Evolutionary conservation across 2,113 vertebrate genomes (phyloP), one percentile per base, ranked within the genome.

Genomic region (Diadophis punctatus): DNA sequence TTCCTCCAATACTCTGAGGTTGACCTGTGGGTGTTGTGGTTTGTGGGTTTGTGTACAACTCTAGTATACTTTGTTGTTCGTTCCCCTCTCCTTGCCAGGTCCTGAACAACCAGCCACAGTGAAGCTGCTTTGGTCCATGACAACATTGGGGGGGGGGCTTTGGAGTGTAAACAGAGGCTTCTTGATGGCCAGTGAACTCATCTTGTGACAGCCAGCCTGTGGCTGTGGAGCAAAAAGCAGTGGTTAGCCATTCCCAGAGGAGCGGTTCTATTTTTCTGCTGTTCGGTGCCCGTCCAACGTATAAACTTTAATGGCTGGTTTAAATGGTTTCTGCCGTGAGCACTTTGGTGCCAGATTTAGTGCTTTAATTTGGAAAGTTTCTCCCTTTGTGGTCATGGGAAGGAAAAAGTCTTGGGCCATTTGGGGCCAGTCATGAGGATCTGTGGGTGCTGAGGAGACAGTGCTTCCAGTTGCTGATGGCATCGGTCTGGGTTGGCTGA

Each of bases 361-460:
- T 97, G 97, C 97, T 97, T 98, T 98, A 97, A 98, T 98, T 98
- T 98, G 97, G 98, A 98, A 98, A 98, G 96, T 97, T 98, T 97
- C 95, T 92, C 96, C 95, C 95, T 96, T 97, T 98, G 97, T 97
- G 98, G 98, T 97, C 46, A 92, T 92, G 43, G 23, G 95, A 95
- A 94, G 97, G 97, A 97, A 98, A 98, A 97, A 96, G 97, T 96
- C 97, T 95, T 95, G 96, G 97, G 96, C 96, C 84, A 55, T 95
- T 97, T 86, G 80, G 96, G 96, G 95, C 96, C 96, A 94, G 93
- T 96, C 97, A 96, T 97, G 94, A 92, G 96, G 96, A 97, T 96
- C 96, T 7, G 90, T 30, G 96, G 97, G 97, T 97, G 97, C 97
- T 95, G 96, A 96, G 95, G 97, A 97, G 96, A 97, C 92, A 34